phyloP scores from a whole-genome alignment of 2,797 vertebrate genomes.

The Neopelma chrysocephalum region DNA sequence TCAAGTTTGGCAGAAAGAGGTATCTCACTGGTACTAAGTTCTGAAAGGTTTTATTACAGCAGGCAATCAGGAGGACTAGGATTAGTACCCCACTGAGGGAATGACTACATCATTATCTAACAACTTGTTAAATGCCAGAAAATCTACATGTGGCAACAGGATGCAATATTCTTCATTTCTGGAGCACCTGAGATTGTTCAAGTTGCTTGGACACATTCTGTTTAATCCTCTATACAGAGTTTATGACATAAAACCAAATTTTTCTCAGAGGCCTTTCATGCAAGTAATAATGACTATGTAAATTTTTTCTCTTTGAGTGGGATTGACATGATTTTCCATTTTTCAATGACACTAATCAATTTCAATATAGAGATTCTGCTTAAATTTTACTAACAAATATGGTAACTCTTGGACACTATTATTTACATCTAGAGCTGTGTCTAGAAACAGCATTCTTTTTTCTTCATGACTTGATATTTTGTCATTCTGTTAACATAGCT shows the following conservation, averaged over 20 bases:
- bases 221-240: not conserved
- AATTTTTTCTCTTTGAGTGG: not conserved
- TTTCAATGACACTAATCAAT: not conserved
- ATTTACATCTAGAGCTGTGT: not conserved
- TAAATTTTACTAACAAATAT: not conserved
- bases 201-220: not conserved
- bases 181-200: not conserved
- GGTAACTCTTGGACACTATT: not conserved
- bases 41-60: slow-evolving; percentile 23
- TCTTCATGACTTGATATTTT: not conserved
- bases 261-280: not conserved
- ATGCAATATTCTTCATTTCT: not conserved
- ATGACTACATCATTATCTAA: slow-evolving; percentile 47
- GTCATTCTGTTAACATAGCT: not conserved
- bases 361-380: not conserved
- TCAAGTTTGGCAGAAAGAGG: not conserved
- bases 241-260: not conserved
- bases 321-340: not conserved
- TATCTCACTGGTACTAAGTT: slow-evolving; percentile 16
- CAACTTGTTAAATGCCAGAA: slow-evolving; percentile 34
- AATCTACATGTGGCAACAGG: not conserved
- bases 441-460: not conserved
- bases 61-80: slow-evolving; percentile 8
- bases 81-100: slow-evolving; percentile 15
- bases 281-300: not conserved